Evolutionary conservation across 1,140 invertebrate species (phyloP).

Genomic region (Papilio polytes): DNA sequence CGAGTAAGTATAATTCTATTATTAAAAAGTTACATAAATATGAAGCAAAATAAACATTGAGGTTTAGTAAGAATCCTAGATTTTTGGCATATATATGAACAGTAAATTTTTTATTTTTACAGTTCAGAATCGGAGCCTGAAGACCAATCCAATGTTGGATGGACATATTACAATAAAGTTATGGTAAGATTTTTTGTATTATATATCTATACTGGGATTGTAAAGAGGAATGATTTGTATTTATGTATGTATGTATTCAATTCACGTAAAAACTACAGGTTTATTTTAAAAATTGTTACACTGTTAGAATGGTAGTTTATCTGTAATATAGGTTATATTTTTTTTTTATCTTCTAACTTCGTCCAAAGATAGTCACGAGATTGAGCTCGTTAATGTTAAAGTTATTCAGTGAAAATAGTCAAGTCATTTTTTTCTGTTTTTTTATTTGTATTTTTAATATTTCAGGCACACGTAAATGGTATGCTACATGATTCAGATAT

Average conservation of each 20-base stretch:
- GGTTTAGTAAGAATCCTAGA: no score
- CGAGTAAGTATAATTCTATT: conserved; percentile 61
- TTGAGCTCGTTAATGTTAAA: no score
- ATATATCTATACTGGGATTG: conserved; percentile 27
- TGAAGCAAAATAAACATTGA: no score
- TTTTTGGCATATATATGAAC: no score
- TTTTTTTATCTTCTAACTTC: no score
- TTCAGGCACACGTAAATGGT: conserved; percentile 78
- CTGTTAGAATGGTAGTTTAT: no score
- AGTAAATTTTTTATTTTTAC: conserved; percentile 46
- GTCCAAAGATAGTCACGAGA: no score
- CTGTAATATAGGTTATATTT: no score
- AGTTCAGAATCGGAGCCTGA: conserved; percentile 77
- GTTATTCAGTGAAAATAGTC: neutral
- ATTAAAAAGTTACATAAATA: no score
- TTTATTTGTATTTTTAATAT: conserved; percentile 21
- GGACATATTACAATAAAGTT: conserved; percentile 88
- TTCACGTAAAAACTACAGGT: no score
- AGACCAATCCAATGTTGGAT: conserved; percentile 85
- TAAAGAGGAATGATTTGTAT: neutral
- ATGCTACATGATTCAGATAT: conserved; percentile 79
- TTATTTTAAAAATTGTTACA: no score
- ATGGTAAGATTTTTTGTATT: conserved; percentile 78
- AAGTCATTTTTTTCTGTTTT: neutral
- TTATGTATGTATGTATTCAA: no score